A percentile compares a stretch with the other conserved stretches of the same genome.
phyloP scores from a whole-genome alignment of 2,113 vertebrate species.

The Strix aluco region DNA sequence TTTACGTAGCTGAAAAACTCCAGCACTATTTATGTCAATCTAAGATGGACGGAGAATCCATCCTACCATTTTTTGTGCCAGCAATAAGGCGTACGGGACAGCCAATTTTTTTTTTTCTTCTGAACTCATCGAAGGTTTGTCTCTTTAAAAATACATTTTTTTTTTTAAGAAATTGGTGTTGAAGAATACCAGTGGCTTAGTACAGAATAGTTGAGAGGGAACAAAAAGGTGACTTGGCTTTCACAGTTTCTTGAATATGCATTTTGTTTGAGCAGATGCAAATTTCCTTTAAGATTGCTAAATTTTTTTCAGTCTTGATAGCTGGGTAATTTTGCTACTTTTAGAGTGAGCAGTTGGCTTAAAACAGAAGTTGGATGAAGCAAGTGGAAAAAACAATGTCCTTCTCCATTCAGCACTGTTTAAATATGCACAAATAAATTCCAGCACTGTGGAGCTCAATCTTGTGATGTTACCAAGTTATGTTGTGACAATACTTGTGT shows the following conservation, averaged over 20 bases:
- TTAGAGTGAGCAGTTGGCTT: constrained; percentile 29
- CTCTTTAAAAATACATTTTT: neutral
- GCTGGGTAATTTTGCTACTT: neutral
- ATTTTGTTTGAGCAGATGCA: neutral
- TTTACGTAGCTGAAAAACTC: neutral
- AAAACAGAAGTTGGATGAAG: constrained; percentile 7
- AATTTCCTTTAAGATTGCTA: neutral
- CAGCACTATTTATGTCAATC: neutral
- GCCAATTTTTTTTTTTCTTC: neutral
- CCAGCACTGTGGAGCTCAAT: neutral
- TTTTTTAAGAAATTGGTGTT: neutral
- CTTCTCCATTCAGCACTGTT: constrained; percentile 14
- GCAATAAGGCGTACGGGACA: neutral
- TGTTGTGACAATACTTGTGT: constrained; percentile 19
- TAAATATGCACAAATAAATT: constrained; percentile 40
- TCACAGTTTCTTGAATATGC: neutral
- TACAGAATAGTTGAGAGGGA: neutral
- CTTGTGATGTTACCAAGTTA: constrained; percentile 9
- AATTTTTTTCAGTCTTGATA: neutral
- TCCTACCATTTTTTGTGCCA: constrained; percentile 12
- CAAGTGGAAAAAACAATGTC: constrained; percentile 25
- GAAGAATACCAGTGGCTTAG: neutral
- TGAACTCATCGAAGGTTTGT: neutral
- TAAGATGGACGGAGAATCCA: constrained; percentile 49
- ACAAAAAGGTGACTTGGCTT: neutral